A percentile compares a stretch with the other conserved stretches of the same genome.
Evolutionary conservation across 2,797 vertebrate genomes (phyloP).

Genomic region (Trichosurus vulpecula): DNA sequence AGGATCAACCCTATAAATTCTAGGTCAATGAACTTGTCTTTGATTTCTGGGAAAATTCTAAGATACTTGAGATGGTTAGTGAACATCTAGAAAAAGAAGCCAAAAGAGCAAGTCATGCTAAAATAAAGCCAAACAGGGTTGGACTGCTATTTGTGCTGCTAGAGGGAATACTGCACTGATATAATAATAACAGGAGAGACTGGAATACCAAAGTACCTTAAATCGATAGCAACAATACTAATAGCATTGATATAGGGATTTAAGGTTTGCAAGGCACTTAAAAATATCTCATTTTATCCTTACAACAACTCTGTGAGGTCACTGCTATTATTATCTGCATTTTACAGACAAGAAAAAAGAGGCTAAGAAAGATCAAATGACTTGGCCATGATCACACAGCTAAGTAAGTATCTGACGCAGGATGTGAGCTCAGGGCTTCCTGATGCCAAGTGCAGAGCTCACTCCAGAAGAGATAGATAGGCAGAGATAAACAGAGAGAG

Average conservation of each 20-base stretch:
- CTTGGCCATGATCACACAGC: background rate
- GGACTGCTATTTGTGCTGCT: background rate
- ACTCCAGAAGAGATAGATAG: background rate
- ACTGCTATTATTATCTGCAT: background rate
- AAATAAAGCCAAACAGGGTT: background rate
- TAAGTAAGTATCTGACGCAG: background rate
- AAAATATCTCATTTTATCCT: background rate
- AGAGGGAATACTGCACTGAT: background rate
- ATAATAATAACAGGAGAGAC: background rate
- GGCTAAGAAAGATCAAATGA: background rate
- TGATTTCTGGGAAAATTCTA: background rate
- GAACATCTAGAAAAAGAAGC: background rate
- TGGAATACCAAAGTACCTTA: background rate
- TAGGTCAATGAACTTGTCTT: background rate
- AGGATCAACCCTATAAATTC: background rate
- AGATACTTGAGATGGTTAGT: background rate
- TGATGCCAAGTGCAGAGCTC: background rate
- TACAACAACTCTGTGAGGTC: background rate
- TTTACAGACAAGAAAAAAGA: background rate
- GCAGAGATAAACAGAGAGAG: too few relatives aligned
- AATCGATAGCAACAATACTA: background rate
- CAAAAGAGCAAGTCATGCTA: background rate
- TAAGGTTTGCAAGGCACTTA: background rate
- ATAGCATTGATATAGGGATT: background rate
- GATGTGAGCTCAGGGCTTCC: background rate